Evolutionary conservation across 2,797 vertebrate species (phyloP).

Genomic region (Xenentodon cancila): DNA sequence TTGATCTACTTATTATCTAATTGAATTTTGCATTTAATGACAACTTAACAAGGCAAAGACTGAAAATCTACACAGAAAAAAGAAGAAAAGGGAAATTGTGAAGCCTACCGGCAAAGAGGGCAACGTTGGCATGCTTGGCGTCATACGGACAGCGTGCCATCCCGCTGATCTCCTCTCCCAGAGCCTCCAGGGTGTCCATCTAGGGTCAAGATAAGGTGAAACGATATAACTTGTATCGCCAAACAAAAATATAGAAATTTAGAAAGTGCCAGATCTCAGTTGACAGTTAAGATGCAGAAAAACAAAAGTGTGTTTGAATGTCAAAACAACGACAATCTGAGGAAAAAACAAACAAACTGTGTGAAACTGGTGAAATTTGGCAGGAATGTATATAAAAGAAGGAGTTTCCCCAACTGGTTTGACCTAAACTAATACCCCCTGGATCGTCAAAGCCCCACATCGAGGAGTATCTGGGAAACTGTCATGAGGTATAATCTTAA

Average conservation of each 20-base stretch:
- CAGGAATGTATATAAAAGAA: constrained; percentile 20
- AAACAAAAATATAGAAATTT: constrained; percentile 41
- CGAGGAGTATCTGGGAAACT: constrained; percentile 58
- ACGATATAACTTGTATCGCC: constrained; percentile 14
- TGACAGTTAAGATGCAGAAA: constrained; percentile 10
- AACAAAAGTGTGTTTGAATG: constrained; percentile 10
- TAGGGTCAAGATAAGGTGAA: constrained; percentile 69
- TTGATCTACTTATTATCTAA: constrained; percentile 25
- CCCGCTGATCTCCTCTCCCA: constrained; percentile 96
- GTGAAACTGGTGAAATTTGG: constrained; percentile 17
- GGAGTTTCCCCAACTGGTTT: constrained; percentile 33
- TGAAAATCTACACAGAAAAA: background rate
- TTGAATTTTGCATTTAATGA: background rate
- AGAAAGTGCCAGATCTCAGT: constrained; percentile 25
- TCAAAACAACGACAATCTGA: constrained; percentile 29
- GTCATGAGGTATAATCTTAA: constrained; percentile 35
- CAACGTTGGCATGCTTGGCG: constrained; percentile 96
- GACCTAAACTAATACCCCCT: constrained; percentile 43
- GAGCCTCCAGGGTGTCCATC: constrained; percentile 92
- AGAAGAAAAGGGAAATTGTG: background rate
- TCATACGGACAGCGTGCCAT: constrained; percentile 99
- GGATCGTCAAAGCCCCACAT: constrained; percentile 51
- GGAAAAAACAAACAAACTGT: background rate
- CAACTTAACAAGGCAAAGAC: background rate
- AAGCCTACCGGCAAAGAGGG: constrained; percentile 93